Base-by-base conservation (phyloP, 2,888 invertebrate genomes). In the Synanthedon formicaeformis region DNA sequence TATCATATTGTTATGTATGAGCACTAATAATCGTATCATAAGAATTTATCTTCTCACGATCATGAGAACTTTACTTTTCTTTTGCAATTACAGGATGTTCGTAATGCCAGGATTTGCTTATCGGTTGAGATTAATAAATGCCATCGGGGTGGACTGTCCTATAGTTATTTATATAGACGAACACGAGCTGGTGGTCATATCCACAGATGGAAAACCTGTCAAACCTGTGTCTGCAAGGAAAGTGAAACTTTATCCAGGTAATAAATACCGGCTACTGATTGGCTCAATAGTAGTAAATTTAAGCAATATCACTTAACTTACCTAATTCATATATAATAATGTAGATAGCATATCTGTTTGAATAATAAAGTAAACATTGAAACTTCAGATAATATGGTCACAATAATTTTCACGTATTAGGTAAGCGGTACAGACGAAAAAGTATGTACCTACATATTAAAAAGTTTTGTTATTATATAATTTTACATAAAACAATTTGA, bases 101-200 rank as follows among this genome's bases (percentile, higher is more conserved):
- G 80, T 90, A 6, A 69, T 78, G 60, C 69, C 75, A 52, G 83
- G 86, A n/a, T 75, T 72, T 48, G 78, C 84, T 40, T 90, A 90
- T 60, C 75, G 90, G 53, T 75, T 91, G 56, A 81, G 91, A 48
- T 60, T 91, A 52, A 83, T 90, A 53, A 90, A 90, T 56, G 88
- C 88, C 2, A 79, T 89, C 23, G 88, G 88, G 12, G 69, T 89
- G 3, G 82, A 84, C 54, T 91, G 91, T 59, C 88, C 89, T 1
- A 64, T 87, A 10, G 64, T 71, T 41, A 57, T 90, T 12, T 80
- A 76, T 6, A 72, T 90, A 48, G 81, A 90, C 52, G 66, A 73
- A 4, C 91, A 91, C 62, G 75, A 73, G n/a, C 63, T 91, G 67
- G 73, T 73, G 11, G 74, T 89, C 16, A 88, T 91, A 53, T 83